Conservation (phyloP, 2,113 vertebrate genomes). For the Crotalus horridus region DNA sequence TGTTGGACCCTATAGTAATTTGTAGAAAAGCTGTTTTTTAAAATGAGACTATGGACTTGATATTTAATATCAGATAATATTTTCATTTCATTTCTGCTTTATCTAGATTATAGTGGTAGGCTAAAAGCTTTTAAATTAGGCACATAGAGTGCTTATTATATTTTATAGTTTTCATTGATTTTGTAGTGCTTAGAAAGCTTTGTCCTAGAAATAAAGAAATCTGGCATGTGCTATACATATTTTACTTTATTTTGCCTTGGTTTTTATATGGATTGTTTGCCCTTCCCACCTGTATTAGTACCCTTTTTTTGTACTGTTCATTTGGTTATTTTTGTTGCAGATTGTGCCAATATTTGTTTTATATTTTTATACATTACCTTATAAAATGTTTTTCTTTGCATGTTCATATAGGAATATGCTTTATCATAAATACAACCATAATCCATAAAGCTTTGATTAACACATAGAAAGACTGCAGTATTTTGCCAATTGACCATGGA, state of each 20-base stretch:
- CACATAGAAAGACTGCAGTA: background rate
- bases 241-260: background rate
- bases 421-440: background rate
- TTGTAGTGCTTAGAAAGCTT: background rate
- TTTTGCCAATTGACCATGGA: background rate
- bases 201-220: background rate
- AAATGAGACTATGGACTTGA: background rate
- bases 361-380: background rate
- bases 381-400: background rate
- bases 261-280: background rate
- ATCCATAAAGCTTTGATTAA: background rate
- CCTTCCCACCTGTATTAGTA: background rate
- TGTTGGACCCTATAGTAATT: background rate
- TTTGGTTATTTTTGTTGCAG: background rate
- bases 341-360: conserved; percentile 4
- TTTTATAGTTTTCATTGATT: background rate
- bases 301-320: background rate
- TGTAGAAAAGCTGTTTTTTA: background rate
- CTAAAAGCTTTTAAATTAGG: background rate
- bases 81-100: background rate
- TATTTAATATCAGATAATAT: background rate
- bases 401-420: background rate
- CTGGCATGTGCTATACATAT: background rate
- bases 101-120: background rate
- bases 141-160: background rate